Evolutionary conservation across 2,797 vertebrate species (phyloP).

Genomic region (Semotilus atromaculatus): DNA sequence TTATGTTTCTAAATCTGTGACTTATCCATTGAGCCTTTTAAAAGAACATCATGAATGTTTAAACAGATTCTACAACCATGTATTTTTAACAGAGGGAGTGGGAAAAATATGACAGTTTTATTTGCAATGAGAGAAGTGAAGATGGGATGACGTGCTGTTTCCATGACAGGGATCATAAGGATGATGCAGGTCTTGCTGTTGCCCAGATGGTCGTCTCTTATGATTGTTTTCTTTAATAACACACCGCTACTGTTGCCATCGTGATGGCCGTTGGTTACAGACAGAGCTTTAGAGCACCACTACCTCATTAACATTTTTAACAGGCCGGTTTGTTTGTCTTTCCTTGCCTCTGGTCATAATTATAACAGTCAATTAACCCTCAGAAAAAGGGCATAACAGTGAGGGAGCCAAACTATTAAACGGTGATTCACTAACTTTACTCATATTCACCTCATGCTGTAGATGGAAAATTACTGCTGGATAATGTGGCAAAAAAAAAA

Average conservation of each 20-base stretch:
- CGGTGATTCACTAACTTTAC: neutral
- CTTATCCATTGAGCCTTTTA: neutral
- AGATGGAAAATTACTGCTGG: neutral
- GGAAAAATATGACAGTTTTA: neutral
- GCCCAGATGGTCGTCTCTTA: neutral
- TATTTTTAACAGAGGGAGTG: neutral
- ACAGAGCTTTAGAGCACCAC: constrained; percentile 32
- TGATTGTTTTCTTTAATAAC: constrained; percentile 53
- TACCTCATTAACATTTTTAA: constrained; percentile 55
- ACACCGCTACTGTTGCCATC: constrained; percentile 44
- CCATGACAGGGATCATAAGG: neutral
- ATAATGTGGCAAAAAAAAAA: neutral
- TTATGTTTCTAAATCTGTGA: neutral
- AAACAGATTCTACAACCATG: neutral
- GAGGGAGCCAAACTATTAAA: constrained; percentile 33
- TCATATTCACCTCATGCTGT: constrained; percentile 25
- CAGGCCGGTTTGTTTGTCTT: constrained; percentile 43
- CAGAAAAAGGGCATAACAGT: constrained; percentile 8
- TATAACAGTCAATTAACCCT: constrained; percentile 45
- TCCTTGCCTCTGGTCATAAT: constrained; percentile 42
- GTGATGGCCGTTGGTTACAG: constrained; percentile 38
- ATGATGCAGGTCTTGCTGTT: neutral
- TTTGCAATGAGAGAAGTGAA: neutral
- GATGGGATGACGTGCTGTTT: neutral
- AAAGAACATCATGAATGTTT: neutral